Percentiles rank a stretch among this genome's conserved stretches.
Evolutionary conservation across 2,113 vertebrate species (phyloP).

Genomic region (Daubentonia madagascariensis): DNA sequence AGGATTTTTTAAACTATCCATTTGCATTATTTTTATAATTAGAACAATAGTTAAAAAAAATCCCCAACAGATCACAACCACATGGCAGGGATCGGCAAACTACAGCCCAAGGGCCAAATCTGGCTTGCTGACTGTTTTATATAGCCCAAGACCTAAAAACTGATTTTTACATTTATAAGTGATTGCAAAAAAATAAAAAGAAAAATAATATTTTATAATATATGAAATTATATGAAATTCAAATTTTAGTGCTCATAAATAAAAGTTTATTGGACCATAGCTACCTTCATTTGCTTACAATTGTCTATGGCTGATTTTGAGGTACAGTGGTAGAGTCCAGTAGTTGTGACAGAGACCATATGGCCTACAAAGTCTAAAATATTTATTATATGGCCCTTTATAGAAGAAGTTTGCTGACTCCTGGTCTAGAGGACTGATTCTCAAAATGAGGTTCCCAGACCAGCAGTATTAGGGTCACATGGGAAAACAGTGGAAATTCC

Average conservation of each 20-base stretch:
- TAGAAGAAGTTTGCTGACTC: background rate
- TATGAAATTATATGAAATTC: background rate
- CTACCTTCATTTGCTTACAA: background rate
- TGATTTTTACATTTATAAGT: slow-evolving; percentile 30
- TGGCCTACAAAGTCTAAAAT: background rate
- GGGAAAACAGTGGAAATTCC: background rate
- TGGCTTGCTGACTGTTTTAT: background rate
- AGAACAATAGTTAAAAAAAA: slow-evolving; percentile 17
- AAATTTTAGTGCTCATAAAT: background rate
- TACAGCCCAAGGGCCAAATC: background rate
- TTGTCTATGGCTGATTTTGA: background rate
- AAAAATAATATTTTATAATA: background rate
- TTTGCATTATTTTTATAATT: slow-evolving; percentile 38
- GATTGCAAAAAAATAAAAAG: background rate
- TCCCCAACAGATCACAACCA: background rate
- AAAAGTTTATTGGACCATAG: background rate
- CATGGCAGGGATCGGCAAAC: background rate
- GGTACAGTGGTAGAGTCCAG: background rate
- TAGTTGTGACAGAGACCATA: background rate
- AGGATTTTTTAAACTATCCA: slow-evolving; percentile 13
- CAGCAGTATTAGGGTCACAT: background rate
- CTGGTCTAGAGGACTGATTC: background rate
- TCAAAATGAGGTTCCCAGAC: background rate
- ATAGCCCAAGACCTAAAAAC: background rate
- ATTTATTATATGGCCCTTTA: background rate